phyloP scores from a whole-genome alignment of 2,113 vertebrate species.

The Phaethon lepturus region DNA sequence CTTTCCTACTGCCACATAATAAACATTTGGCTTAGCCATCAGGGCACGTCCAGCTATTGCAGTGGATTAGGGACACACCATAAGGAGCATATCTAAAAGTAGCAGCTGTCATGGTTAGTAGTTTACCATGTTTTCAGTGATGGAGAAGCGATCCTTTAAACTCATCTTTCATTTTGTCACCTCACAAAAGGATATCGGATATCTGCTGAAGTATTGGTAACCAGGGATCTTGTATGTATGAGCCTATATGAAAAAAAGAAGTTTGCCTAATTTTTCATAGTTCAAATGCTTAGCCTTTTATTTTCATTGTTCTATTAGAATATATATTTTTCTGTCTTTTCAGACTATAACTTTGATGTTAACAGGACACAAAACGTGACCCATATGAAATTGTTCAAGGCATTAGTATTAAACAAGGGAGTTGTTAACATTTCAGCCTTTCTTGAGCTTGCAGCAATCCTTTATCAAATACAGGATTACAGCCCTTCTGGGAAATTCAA shows the following conservation, averaged over 20 bases:
- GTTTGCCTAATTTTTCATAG: neutral
- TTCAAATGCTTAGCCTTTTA: neutral
- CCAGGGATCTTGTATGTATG: neutral
- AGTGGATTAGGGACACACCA: rapidly evolving
- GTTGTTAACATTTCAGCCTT: neutral
- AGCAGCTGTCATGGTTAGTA: neutral
- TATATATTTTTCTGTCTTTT: neutral
- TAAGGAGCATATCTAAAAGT: neutral
- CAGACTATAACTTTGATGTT: neutral
- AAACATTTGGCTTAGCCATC: neutral
- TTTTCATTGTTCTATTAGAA: neutral
- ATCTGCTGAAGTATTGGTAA: neutral
- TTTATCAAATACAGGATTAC: neutral
- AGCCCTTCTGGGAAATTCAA: neutral
- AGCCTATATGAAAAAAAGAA: neutral
- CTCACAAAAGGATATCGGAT: neutral
- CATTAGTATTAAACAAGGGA: neutral
- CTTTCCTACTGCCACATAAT: rapidly evolving
- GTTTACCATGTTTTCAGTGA: neutral
- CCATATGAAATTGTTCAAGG: neutral
- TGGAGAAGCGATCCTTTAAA: neutral
- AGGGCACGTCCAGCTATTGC: rapidly evolving
- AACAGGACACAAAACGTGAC: neutral
- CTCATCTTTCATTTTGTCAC: neutral
- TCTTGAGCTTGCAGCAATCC: neutral